Evolutionary conservation across 2,888 invertebrate genomes (phyloP).

Genomic region (Epinotia ramella): DNA sequence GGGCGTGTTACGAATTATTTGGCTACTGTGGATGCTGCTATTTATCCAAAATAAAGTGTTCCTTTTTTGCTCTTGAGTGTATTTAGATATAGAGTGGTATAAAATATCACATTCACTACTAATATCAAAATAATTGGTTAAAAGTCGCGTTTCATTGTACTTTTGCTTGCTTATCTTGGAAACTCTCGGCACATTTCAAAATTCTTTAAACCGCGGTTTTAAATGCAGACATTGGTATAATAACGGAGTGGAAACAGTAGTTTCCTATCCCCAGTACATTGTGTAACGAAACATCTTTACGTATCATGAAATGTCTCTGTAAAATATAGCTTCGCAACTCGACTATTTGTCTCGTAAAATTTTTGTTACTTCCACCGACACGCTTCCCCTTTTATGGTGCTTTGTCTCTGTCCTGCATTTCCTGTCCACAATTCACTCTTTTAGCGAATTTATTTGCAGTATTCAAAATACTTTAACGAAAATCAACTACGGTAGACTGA

Average conservation of each 20-base stretch:
- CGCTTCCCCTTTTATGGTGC: conserved; percentile 45
- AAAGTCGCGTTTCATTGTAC: neutral
- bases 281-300: conserved; percentile 39
- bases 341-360: conserved; percentile 45
- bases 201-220: neutral
- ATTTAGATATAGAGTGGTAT: too few relatives aligned
- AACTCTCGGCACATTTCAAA: neutral
- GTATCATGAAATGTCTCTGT: conserved; percentile 30
- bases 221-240: conserved; percentile 14
- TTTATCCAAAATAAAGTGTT: too few relatives aligned
- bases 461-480: neutral
- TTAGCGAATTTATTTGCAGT: conserved; percentile 20
- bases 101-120: too few relatives aligned
- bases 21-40: too few relatives aligned
- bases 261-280: conserved; percentile 37
- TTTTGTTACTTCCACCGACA: conserved; percentile 42
- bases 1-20: too few relatives aligned
- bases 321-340: conserved; percentile 37
- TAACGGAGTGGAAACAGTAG: conserved; percentile 16
- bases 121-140: neutral
- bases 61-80: too few relatives aligned
- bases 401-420: conserved; percentile 44
- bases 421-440: conserved; percentile 39
- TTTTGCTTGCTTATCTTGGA: neutral
- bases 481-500: conserved; percentile 2